Conservation (phyloP, 2,113 vertebrate species). For the Siniperca chuatsi region DNA sequence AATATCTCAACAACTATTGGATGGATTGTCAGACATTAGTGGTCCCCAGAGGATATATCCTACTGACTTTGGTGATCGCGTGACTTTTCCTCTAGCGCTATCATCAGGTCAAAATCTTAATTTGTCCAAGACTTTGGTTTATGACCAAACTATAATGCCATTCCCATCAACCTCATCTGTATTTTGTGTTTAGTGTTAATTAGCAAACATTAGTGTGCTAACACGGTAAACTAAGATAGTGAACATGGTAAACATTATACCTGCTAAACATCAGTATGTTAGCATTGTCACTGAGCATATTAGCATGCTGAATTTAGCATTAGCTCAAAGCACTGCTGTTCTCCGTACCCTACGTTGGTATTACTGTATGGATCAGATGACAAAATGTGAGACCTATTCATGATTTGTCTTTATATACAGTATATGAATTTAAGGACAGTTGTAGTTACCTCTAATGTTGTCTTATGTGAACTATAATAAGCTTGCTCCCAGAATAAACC, state of each 20-base stretch:
- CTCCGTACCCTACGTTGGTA: not conserved
- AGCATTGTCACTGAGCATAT: not conserved
- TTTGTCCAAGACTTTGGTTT: not conserved
- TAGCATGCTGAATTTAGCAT: not conserved
- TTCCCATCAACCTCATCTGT: no score
- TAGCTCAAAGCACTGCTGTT: not conserved
- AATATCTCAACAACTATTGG: not conserved
- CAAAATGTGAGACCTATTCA: not conserved
- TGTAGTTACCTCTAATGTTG: not conserved
- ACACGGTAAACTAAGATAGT: not conserved
- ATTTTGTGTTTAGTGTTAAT: not conserved
- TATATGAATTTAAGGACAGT: not conserved
- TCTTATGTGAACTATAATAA: conserved; percentile 9
- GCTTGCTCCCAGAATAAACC: conserved; percentile 9
- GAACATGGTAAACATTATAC: not conserved
- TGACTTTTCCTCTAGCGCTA: not conserved
- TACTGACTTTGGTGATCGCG: not conserved
- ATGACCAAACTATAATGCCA: no score
- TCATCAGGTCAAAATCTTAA: not conserved
- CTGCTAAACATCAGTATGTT: not conserved
- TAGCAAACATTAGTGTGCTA: not conserved
- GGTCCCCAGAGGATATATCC: not conserved
- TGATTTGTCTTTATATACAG: not conserved
- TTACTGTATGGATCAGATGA: not conserved
- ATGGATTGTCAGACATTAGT: not conserved